These are phyloP conservation scores for Mechanitis mazaeus DNA, from an alignment of 2,888 invertebrate species.

Conservation along the genomic window DNA sequence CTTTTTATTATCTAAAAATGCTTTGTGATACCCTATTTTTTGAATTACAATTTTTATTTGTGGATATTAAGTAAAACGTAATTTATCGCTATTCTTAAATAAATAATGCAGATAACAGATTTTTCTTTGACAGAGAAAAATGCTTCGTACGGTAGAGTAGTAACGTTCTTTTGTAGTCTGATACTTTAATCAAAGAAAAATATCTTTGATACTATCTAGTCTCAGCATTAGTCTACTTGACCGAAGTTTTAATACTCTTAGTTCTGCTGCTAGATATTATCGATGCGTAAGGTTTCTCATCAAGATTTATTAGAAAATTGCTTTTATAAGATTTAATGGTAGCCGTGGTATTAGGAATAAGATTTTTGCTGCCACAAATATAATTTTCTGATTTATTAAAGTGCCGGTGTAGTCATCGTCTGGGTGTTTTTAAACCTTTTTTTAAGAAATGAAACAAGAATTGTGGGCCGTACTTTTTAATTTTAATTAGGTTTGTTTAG, in stretches of 20 bases:
- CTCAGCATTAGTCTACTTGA: not conserved
- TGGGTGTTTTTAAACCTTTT: too few relatives aligned
- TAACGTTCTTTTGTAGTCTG: constrained; percentile 1
- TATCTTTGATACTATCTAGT: not conserved
- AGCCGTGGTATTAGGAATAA: too few relatives aligned
- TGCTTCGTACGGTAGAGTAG: not conserved
- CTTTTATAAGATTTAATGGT: too few relatives aligned
- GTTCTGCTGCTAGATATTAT: not conserved
- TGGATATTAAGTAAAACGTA: constrained; percentile 1
- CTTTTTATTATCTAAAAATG: constrained; percentile 21
- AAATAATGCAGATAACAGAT: not conserved
- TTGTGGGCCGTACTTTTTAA: too few relatives aligned
- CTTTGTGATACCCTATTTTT: constrained; percentile 17
- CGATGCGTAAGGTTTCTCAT: not conserved
- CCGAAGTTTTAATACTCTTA: constrained; percentile 1
- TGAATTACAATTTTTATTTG: constrained; percentile 14
- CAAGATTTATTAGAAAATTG: too few relatives aligned
- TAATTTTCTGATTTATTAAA: too few relatives aligned
- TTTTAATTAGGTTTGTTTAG: too few relatives aligned
- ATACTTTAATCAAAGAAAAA: not conserved
- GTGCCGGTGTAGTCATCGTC: too few relatives aligned
- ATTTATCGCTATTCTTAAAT: not conserved
- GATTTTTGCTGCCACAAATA: too few relatives aligned
- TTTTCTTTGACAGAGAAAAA: not conserved
- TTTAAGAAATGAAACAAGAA: too few relatives aligned